Base-by-base conservation (phyloP, 2,888 invertebrate species). In the Carterocephalus palaemon region DNA sequence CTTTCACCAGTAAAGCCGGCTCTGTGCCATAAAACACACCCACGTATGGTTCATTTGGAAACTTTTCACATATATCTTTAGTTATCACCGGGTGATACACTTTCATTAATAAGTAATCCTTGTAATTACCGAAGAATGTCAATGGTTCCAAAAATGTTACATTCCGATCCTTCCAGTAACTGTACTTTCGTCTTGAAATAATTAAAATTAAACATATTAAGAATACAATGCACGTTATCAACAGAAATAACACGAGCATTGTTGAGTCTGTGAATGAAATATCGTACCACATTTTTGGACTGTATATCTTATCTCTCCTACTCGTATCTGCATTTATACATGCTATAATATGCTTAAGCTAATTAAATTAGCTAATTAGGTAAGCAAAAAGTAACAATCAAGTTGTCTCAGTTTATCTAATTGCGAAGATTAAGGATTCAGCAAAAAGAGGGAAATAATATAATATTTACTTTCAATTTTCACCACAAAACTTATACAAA, bases 1-100 rank as follows among this genome's bases (percentile, higher is more conserved):
- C 75, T 52, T 70, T 63, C 1, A 79, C 48, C 17, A 81, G 59
- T n/a, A 77, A 64, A 0, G 69, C 59, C 0, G 81, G 80, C 29
- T 79, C 73, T 0, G 73, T 75, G 1, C 77, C 79, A 19, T 62
- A 77, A 49, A 62, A 80, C 0, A 67, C 64, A 0, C 82, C 82
- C 2, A 82, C 46, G 37, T 67, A 69, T 0, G 78, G 73, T 6
- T 48, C 71, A 1, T 65, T 50, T 0, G 74, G 69, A 10, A 74
- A 73, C 17, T 58, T 51, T 5, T 53, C 52, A 47, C 76, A 79
- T 2, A 82, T 59, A 7, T 62, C 53, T 20, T 64, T 63, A 0
- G 54, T 49, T 1, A 64, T 49, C 7, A 60, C 24, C 0, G 64
- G 64, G 0, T 59, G 5, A 33, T 53, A 60, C 34, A 64, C 57